These are phyloP conservation scores for Ancistrus triradiatus DNA, from an alignment of 2,113 vertebrate genomes.

Conservation along the genomic window DNA sequence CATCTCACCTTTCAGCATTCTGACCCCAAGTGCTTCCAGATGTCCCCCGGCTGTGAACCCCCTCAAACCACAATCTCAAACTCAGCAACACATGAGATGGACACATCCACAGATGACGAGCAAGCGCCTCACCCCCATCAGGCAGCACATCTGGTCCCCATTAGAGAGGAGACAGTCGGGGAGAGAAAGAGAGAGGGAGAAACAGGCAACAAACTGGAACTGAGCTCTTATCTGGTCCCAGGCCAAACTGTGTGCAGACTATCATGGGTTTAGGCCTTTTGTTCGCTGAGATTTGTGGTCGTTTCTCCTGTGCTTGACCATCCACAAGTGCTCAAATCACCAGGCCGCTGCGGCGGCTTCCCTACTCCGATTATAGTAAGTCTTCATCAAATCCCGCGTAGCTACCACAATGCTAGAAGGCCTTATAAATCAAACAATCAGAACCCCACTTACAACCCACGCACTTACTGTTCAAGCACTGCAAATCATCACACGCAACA, in stretches of 20 bases:
- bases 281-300: conserved; percentile 17
- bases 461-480: not conserved
- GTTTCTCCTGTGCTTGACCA: not conserved
- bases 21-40: conserved; percentile 58
- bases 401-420: not conserved
- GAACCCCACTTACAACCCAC: not conserved
- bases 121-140: conserved; percentile 45
- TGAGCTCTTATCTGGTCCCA: conserved; percentile 22
- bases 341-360: no score
- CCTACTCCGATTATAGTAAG: not conserved
- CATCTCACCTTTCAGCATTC: conserved; percentile 49
- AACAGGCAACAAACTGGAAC: conserved; percentile 4
- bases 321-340: conserved; percentile 5
- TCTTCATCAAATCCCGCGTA: not conserved
- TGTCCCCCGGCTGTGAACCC: conserved; percentile 46
- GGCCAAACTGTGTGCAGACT: conserved; percentile 6
- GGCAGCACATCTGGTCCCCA: conserved; percentile 53
- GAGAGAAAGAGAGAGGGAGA: conserved; percentile 14
- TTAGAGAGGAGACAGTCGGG: conserved; percentile 50
- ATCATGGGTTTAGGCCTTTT: not conserved
- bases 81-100: conserved; percentile 37
- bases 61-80: conserved; percentile 23
- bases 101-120: conserved; percentile 49
- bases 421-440: not conserved
- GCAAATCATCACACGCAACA: no score